Base-by-base conservation (phyloP, 2,797 vertebrate genomes). In the Allobates femoralis region DNA sequence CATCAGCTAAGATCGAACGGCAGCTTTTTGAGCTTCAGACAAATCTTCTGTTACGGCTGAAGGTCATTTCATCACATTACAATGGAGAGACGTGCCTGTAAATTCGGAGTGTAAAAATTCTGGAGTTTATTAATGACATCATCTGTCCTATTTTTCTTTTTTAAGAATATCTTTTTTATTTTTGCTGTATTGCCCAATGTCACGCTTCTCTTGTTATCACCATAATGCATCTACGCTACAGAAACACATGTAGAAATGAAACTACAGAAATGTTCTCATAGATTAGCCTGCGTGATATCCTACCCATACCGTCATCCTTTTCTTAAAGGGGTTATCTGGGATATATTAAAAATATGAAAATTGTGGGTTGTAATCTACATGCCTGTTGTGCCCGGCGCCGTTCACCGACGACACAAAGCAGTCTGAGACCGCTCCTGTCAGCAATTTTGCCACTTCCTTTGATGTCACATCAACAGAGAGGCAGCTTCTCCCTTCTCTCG, bases 11-110 rank as follows among this genome's bases (percentile, higher is more conserved):
- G 76, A 79, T 87, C 62, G n/a, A 79, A 50, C 34, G 62, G 66
- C 76, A 75, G 66, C 51, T 75, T 75, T 41, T 69, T 62, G 26
- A 88, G 66, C 82, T 66, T 67, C 51, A 81, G 67, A 80, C 62
- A 84, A 75, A 87, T 84, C 82, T 84, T 80, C 69, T 76, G 46
- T 74, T 80, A 55, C 19, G 14, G 37, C 60, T 85, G 82, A 85
- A 88, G 82, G 82, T 75, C 82, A 84, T 58, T 81, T 62, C 67
- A 76, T 80, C 82, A 84, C 80, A 84, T 84, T 88, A 76, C 77
- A 85, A 67, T 56, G 84, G 67, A 81, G 76, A 81, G 50, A 84
- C 32, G 32, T 69, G n/a, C 56, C 82, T 79, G 53, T 58, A 81
- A 84, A 88, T 67, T 75, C 75, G 3, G 37, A 79, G 66, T 23